Evolutionary conservation across 2,888 invertebrate genomes (phyloP).

Genomic region (Morinoia aosen): DNA sequence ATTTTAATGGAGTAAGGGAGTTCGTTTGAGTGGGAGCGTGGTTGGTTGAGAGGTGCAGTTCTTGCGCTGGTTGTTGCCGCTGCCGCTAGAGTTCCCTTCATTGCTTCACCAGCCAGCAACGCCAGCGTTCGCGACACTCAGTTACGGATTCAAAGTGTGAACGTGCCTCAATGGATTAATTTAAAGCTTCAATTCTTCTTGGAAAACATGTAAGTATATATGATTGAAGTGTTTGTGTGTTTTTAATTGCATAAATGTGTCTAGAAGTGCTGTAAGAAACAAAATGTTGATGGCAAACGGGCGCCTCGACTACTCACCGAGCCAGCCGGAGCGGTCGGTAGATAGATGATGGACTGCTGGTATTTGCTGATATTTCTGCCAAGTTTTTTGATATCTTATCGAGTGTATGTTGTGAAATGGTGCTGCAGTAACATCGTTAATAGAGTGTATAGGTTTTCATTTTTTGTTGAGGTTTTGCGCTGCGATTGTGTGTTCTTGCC

Average conservation of each 20-base stretch:
- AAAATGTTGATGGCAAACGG: slow-evolving; percentile 61
- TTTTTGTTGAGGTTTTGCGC: neutral
- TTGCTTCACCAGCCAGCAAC: slow-evolving; percentile 65
- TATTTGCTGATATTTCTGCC: slow-evolving; percentile 38
- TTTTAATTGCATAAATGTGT: slow-evolving; percentile 34
- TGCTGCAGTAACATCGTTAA: neutral
- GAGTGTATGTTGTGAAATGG: neutral
- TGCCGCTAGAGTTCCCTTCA: slow-evolving; percentile 60
- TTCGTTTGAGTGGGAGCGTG: slow-evolving; percentile 50
- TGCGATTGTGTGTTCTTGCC: neutral
- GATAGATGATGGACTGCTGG: slow-evolving; percentile 56
- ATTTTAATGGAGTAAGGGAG: slow-evolving; percentile 38
- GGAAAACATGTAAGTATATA: slow-evolving; percentile 66
- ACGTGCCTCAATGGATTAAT: slow-evolving; percentile 65
- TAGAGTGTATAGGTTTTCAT: neutral
- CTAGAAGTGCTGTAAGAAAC: slow-evolving; percentile 54
- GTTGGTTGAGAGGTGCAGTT: slow-evolving; percentile 54
- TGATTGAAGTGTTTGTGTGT: slow-evolving; percentile 49
- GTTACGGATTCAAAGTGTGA: slow-evolving; percentile 63
- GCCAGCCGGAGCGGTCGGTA: slow-evolving; percentile 65
- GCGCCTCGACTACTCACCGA: slow-evolving; percentile 57
- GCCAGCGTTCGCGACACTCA: slow-evolving; percentile 63
- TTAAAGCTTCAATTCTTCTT: slow-evolving; percentile 61
- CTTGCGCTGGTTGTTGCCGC: slow-evolving; percentile 58
- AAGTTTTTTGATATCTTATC: neutral